A percentile compares a stretch with the other conserved stretches of the same genome.
Evolutionary conservation across 2,888 invertebrate genomes (phyloP).

Genomic region (Lydus trimaculatus): DNA sequence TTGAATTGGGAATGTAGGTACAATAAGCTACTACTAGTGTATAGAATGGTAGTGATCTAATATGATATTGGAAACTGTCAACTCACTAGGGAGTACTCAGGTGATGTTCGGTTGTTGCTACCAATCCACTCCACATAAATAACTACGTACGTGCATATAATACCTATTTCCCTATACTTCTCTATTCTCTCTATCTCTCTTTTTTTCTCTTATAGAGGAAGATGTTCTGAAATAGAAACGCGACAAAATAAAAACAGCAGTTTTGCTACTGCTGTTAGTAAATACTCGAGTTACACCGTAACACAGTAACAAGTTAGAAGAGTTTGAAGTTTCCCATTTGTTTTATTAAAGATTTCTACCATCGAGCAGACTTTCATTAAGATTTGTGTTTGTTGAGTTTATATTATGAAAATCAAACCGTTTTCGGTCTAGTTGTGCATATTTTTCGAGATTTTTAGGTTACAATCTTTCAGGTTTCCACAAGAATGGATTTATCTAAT

Average conservation of each 20-base stretch:
- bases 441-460: background rate
- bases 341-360: background rate
- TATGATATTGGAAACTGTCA: background rate
- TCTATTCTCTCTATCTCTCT: no score
- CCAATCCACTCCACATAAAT: background rate
- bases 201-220: no score
- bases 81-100: background rate
- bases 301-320: no score
- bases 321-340: background rate
- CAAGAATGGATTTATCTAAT: background rate
- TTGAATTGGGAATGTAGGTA: constrained; percentile 38
- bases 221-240: no score
- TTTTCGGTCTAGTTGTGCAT: background rate
- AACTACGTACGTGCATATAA: no score
- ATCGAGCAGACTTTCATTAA: background rate
- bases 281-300: no score
- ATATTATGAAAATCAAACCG: background rate
- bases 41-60: background rate
- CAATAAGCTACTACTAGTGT: background rate
- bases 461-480: background rate
- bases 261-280: no score
- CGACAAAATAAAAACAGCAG: no score
- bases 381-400: background rate
- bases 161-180: no score
- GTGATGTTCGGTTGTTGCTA: background rate